These are phyloP conservation scores for Sternarchorhynchus goeldii DNA, from an alignment of 2,797 vertebrate genomes.

Conservation along the genomic window DNA sequence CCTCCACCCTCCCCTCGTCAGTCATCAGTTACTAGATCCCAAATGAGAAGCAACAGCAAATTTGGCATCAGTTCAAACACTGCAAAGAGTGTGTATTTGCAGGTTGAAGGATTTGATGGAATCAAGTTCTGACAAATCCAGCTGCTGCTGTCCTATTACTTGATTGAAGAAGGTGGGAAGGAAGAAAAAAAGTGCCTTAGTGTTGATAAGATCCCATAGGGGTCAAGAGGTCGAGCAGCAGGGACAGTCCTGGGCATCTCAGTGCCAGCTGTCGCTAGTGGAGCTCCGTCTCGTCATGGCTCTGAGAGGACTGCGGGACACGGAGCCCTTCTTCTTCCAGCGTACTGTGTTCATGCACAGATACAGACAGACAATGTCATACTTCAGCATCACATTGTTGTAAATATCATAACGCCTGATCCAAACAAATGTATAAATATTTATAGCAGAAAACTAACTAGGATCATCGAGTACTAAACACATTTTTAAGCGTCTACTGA, in stretches of 20 bases:
- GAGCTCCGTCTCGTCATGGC: constrained; percentile 74
- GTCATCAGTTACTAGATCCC: constrained; percentile 7
- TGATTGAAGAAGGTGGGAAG: constrained; percentile 23
- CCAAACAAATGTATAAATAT: not conserved
- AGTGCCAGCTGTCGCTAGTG: constrained; percentile 72
- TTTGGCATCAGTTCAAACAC: constrained; percentile 14
- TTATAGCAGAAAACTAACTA: no score
- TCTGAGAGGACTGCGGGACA: constrained; percentile 75
- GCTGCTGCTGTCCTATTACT: constrained; percentile 38
- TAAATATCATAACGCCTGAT: not conserved
- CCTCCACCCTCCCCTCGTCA: not conserved
- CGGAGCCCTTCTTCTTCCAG: constrained; percentile 77
- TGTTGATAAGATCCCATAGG: constrained; percentile 45
- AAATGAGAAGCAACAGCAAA: constrained; percentile 26
- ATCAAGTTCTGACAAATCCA: constrained; percentile 36
- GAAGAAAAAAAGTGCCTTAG: constrained; percentile 35
- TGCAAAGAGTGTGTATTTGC: not conserved
- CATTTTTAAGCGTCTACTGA: not conserved
- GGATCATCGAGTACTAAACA: no score
- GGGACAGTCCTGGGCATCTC: constrained; percentile 48
- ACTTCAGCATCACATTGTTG: constrained; percentile 13
- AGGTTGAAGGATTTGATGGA: constrained; percentile 17
- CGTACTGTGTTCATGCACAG: constrained; percentile 63
- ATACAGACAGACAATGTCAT: constrained; percentile 12
- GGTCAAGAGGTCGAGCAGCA: constrained; percentile 26